Base-by-base conservation (phyloP, 2,113 vertebrate genomes). In the Vidua chalybeata region DNA sequence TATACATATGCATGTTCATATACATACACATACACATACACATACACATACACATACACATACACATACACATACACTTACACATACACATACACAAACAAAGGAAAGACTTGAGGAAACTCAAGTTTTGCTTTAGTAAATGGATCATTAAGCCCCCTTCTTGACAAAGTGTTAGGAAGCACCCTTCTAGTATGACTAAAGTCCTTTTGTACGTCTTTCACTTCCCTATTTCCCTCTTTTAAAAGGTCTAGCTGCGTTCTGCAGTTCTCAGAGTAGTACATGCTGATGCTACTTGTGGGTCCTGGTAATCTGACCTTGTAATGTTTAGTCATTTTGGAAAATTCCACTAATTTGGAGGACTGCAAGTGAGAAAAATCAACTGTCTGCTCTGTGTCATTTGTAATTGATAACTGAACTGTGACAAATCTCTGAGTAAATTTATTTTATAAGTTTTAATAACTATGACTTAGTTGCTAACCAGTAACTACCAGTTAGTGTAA, bases 11-110 rank as follows among this genome's bases (percentile, higher is more conserved):
- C 41, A 41, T 41, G 12, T 41, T 6, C 41, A 41, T 41, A 7
- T 9, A 43, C 5, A 37, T 5, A 17, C 4, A 43, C 0, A 31
- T 13, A 10, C 7, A 64, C 1, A 39, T 6, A 45, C 1, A 27
- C 2, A 21, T 10, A 4, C 3, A 30, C 3, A 30, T 4, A 19
- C 4, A 63, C 2, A 4, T 39, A 39, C 11, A 39, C 39, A 52
- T 5, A 13, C 3, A 16, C 5, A 15, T 16, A 7, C 6, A 41
- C 5, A 37, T 5, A 21, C 4, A 52, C 0, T 24, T 13, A 10
- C 7, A 64, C 1, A 39, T 6, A 45, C 1, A 27, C 2, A 17
- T 10, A 4, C 3, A 30, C 4, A 19, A 4, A 63, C 2, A 4
- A 67, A 86, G 27, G 6, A 72, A 89, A 84, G 24, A 31, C 6